Evolutionary conservation across 2,888 invertebrate species (phyloP), one percentile per base, ranked within the genome.

Genomic region (Oscheius sp.): DNA sequence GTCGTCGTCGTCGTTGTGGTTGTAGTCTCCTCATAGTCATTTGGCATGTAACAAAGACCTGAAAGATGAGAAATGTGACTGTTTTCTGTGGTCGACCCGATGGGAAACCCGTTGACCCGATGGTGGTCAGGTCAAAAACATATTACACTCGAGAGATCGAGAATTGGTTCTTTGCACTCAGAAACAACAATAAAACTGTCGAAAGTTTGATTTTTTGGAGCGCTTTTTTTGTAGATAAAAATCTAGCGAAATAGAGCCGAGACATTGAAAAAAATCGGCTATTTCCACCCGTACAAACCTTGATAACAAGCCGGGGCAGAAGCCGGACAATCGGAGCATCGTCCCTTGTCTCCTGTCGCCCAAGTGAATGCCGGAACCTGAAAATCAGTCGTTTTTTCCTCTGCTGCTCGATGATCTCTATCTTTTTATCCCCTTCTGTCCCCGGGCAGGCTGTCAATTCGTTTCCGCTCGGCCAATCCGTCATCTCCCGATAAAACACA

Each of bases 311-410:
- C 85, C 3, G 87, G 88, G 45, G 87, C 87, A 52, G 80, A 78
- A 6, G 81, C 72, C 46, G 87, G 86, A 73, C 87, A 87, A 66
- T 87, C 82, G 7, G 82, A 81, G 78, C 87, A 87, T 9, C 81
- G 76, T 35, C 55, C 74, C 49, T 81, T 78, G 29, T 77, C 77
- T 64, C 77, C 79, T n/a, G 78, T 79, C 27, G 87, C 87, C 86
- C 86, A 87, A 2, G 83, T 87, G 80, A 87, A 87, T 43, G 87
- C 87, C n/a, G 87, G 87, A 53, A 84, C 82, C 87, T 87, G 82
- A 43, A 86, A 81, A 27, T n/a, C n/a, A n/a, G 18, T 41, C 21
- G 35, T 35, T 43, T 12, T 43, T 63, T 23, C 0, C 18, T 45
- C 9, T 21, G 9, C 27, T 29, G 1, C 6, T 58, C 35, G 29